Evolutionary conservation across 2,888 invertebrate genomes (phyloP).

Genomic region (Rhagophthalmus giganteus): DNA sequence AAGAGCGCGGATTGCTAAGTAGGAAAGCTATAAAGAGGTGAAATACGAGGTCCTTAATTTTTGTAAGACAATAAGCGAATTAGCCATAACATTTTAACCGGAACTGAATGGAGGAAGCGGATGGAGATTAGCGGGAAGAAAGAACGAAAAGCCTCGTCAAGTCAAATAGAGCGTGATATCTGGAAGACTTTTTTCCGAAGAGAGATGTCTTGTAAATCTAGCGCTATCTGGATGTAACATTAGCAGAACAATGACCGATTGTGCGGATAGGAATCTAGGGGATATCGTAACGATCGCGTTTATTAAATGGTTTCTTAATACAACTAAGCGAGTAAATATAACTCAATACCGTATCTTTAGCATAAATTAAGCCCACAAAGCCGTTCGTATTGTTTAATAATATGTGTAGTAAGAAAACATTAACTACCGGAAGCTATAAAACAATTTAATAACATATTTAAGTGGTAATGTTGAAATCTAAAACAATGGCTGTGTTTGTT

Average conservation of each 20-base stretch:
- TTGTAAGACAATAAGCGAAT: constrained; percentile 18
- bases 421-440: constrained; percentile 53
- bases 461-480: constrained; percentile 52
- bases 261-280: constrained; percentile 40
- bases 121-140: constrained; percentile 25
- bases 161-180: constrained; percentile 43
- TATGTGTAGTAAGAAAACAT: constrained; percentile 41
- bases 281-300: constrained; percentile 17
- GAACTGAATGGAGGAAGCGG: constrained; percentile 39
- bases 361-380: constrained; percentile 48
- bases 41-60: constrained; percentile 3
- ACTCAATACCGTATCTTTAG: constrained; percentile 48
- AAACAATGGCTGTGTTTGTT: constrained; percentile 54
- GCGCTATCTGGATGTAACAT: constrained; percentile 47
- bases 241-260: constrained; percentile 52
- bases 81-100: constrained; percentile 25
- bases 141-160: constrained; percentile 36
- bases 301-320: constrained; percentile 33
- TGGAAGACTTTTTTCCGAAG: constrained; percentile 28
- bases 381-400: constrained; percentile 41
- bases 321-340: constrained; percentile 40
- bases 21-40: constrained; percentile 7
- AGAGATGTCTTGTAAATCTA: constrained; percentile 34
- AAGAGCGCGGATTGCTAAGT: constrained; percentile 3
- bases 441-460: constrained; percentile 57